Evolutionary conservation across 2,888 invertebrate species (phyloP), one percentile per base, ranked within the genome.

Genomic region (Tetanocera ferruginea): DNA sequence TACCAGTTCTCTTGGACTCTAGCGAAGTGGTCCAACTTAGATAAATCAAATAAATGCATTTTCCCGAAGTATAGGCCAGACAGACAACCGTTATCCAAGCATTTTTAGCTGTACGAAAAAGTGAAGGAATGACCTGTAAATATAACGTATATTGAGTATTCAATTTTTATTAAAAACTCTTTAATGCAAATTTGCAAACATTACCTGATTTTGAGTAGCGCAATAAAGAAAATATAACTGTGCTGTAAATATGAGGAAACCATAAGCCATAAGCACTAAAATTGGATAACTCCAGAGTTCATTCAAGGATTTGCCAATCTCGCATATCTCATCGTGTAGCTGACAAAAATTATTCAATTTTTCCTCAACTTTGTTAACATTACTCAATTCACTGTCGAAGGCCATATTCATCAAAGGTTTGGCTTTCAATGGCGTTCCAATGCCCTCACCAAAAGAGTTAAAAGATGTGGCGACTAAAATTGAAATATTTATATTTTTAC

Each of bases 201-300:
- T 81, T 80, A 86, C 88, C 84, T 90, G 90, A 3, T 69, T 72
- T n/a, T 87, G 88, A 0, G 89, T 86, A 9, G 88, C 86, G 73
- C 90, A 90, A 80, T 90, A 90, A 0, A 90, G 78, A 76, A 90
- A 90, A 80, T 90, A 90, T 57, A 89, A 81, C 78, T 90, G 90
- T 0, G 90, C 89, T 3, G 90, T 90, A 78, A 90, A 89, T 78
- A 87, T 88, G 5, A 90, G 84, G 79, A 90, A 90, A 0, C 89
- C 90, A 78, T 89, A 88, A 3, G 89, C 90, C 90, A 90, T 90
- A 28, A 89, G 78, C 0, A 89, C 83, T 14, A 90, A 80, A 75
- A 90, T 88, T 4, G 89, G 90, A 82, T 88, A 87, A 76, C 89
- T 90, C 88, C 89, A 90, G 43, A 90, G 82, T 19, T 87, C 87